Evolutionary conservation across 2,888 invertebrate genomes (phyloP), one percentile per base, ranked within the genome.

Genomic region (Apotomis turbidana): DNA sequence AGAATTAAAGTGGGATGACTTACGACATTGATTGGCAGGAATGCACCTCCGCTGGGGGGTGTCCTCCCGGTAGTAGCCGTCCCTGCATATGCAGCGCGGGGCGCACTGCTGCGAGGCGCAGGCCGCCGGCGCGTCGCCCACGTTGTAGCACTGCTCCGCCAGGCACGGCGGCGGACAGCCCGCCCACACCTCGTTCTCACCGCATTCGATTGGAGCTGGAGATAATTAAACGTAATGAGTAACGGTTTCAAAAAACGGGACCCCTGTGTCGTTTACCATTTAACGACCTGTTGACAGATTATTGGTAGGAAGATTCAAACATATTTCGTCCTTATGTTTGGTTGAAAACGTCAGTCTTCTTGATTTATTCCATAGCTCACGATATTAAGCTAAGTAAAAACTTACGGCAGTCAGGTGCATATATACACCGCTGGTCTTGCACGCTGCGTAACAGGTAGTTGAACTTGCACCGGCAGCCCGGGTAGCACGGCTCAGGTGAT

Each of bases 131-230:
- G 44, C 44, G 41, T 13, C 60, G 15, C 13, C 15, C 44, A 41
- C 41, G 38, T 44, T 41, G 6, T 8, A 5, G 36, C 59, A 59
- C 8, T 71, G 71, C 12, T 85, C 83, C 0, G 69, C 68, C 3
- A 78, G 72, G 61, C 87, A 87, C n/a, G 76, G 75, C 0, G 81
- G 74, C 0, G 87, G 79, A 12, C 83, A 78, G 0, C 80, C 62
- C 10, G 76, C 68, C 79, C 81, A 87, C 36, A 78, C 75, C 77
- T 87, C 87, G 41, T 87, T 80, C 3, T 74, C 78, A 0, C 81
- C 82, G 63, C 88, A 88, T 0, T 76, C 58, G n/a, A 85, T 74
- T 38, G 80, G 78, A n/a, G 84, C 87, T 87, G 72, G 15, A 61
- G 27, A 46, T 36, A 15, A 5, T 8, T 12, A 49, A 46, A 38